Evolutionary conservation across 2,888 invertebrate species (phyloP).

Genomic region (Nomada flava): DNA sequence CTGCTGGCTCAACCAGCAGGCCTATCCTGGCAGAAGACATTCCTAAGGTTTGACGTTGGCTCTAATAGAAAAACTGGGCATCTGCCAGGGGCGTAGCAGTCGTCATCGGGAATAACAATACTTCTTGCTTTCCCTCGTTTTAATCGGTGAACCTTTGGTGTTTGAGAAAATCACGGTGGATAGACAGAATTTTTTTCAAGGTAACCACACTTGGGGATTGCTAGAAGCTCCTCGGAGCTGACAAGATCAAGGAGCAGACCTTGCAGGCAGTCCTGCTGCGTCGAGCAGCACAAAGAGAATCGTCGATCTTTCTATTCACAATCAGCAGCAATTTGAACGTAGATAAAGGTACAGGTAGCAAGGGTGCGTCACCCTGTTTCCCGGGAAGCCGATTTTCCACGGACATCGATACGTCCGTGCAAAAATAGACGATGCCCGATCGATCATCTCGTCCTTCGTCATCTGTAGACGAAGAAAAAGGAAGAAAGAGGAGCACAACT

Average conservation of each 20-base stretch:
- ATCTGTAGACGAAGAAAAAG: not conserved
- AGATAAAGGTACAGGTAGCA: not conserved
- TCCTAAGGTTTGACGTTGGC: slow-evolving; percentile 65
- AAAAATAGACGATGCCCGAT: slow-evolving; percentile 19
- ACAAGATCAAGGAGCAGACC: not conserved
- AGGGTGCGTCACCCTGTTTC: slow-evolving; percentile 11
- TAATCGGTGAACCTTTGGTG: slow-evolving; percentile 17
- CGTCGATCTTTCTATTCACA: slow-evolving; percentile 12
- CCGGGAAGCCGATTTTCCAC: slow-evolving; percentile 20
- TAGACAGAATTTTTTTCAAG: not conserved
- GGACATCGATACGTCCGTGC: not conserved
- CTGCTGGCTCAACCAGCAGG: slow-evolving; percentile 38
- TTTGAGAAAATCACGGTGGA: slow-evolving; percentile 6
- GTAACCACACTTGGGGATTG: no score
- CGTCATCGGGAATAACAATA: slow-evolving; percentile 59
- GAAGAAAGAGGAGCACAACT: slow-evolving; percentile 34
- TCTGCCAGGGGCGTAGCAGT: slow-evolving; percentile 63
- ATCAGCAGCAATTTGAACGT: not conserved
- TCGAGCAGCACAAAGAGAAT: slow-evolving; percentile 1
- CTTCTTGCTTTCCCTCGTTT: slow-evolving; percentile 11
- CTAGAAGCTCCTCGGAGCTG: not conserved
- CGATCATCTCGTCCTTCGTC: slow-evolving; percentile 12
- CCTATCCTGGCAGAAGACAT: slow-evolving; percentile 51
- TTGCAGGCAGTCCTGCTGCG: not conserved
- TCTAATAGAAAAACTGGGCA: slow-evolving; percentile 70